phyloP scores from a whole-genome alignment of 1,140 invertebrate genomes.

The Zaprionus gabonicus region DNA sequence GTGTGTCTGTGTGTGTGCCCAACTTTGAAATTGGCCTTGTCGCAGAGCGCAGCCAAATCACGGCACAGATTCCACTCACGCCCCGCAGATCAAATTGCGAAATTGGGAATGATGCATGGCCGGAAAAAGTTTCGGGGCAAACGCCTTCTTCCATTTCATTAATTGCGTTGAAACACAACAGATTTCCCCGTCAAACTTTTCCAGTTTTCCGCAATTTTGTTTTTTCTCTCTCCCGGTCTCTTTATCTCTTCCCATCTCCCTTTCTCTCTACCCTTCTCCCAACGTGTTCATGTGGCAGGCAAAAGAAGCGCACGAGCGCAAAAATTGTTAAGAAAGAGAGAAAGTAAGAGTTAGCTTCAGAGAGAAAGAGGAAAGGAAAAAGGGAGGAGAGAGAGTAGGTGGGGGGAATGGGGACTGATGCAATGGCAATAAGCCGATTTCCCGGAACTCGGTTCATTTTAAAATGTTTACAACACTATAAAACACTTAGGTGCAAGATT shows the following conservation, averaged over 20 bases:
- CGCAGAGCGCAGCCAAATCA: slow-evolving; percentile 6
- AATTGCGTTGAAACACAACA: slow-evolving; percentile 11
- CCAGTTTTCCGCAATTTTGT: background rate
- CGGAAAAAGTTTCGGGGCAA: slow-evolving; percentile 8
- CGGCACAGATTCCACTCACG: slow-evolving; percentile 8
- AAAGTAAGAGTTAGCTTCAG: background rate
- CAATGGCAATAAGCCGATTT: slow-evolving; percentile 2
- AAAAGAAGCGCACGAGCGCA: background rate
- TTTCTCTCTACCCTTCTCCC: background rate
- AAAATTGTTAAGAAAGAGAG: background rate
- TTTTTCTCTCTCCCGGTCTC: too few relatives aligned
- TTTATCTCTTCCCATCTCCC: background rate
- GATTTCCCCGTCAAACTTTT: slow-evolving; percentile 15
- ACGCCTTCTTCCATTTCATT: slow-evolving; percentile 20
- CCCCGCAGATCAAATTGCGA: slow-evolving; percentile 12
- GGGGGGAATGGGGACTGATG: background rate
- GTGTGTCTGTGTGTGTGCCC: background rate
- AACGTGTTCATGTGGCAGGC: background rate
- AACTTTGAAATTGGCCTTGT: slow-evolving; percentile 24
- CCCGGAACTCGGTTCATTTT: background rate
- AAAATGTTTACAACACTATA: slow-evolving; percentile 8
- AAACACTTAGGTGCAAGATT: background rate
- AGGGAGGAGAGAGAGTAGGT: background rate
- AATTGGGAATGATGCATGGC: background rate
- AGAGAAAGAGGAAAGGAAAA: background rate